phyloP scores from a whole-genome alignment of 2,113 vertebrate genomes.

The Hippocampus barbouri region DNA sequence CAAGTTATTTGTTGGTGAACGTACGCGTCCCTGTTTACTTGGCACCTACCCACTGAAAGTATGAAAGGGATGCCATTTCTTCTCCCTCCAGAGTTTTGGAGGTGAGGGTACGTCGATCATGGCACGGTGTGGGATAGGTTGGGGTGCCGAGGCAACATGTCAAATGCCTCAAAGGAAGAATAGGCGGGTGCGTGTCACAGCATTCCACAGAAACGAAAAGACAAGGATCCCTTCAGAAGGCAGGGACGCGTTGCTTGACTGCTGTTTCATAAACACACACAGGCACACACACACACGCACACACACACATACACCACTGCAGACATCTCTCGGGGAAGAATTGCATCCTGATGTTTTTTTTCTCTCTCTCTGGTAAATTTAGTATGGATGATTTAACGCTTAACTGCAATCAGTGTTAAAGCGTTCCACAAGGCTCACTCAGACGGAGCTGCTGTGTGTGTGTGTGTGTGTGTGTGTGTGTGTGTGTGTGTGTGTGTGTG shows the following conservation, averaged over 20 bases:
- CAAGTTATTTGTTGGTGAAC: neutral
- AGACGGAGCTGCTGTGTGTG: slow-evolving; percentile 55
- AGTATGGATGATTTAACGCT: slow-evolving; percentile 76
- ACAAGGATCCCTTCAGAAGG: slow-evolving; percentile 65
- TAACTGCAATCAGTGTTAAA: slow-evolving; percentile 77
- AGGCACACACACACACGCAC: slow-evolving; percentile 21
- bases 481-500: slow-evolving; percentile 18
- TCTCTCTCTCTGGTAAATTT: slow-evolving; percentile 70
- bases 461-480: slow-evolving; percentile 16
- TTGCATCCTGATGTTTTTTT: slow-evolving; percentile 65
- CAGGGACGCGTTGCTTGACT: slow-evolving; percentile 64
- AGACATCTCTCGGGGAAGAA: slow-evolving; percentile 52
- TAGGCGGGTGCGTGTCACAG: slow-evolving; percentile 37
- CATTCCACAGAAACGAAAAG: slow-evolving; percentile 49
- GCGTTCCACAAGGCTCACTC: slow-evolving; percentile 69
- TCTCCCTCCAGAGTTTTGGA: slow-evolving; percentile 26
- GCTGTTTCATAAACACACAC: slow-evolving; percentile 61
- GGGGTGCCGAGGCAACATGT: slow-evolving; percentile 49
- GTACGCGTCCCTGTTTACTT: slow-evolving; percentile 50
- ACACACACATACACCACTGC: slow-evolving; percentile 29
- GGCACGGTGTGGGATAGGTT: slow-evolving; percentile 9
- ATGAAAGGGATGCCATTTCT: slow-evolving; percentile 57
- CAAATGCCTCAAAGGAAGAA: slow-evolving; percentile 54
- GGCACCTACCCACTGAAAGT: slow-evolving; percentile 52
- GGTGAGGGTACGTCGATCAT: neutral